Percentiles rank a stretch among this genome's conserved stretches.
Conservation (phyloP, 2,888 invertebrate species). For the Orchesellides sinensis region DNA sequence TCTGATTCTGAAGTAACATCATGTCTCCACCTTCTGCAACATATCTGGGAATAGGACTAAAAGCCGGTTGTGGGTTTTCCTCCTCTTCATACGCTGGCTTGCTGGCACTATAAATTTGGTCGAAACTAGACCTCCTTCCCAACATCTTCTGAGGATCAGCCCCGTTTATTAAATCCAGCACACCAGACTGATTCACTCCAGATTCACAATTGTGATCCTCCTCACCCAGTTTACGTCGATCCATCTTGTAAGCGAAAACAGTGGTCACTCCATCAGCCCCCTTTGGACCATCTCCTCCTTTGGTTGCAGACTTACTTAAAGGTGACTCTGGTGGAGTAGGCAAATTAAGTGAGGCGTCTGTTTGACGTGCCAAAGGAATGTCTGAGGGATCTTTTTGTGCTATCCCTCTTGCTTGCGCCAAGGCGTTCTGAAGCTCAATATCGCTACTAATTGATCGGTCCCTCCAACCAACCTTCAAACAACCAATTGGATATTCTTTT, state of each 20-base stretch:
- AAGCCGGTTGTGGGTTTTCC: not conserved
- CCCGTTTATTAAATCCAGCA: too few relatives aligned
- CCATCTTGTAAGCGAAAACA: slow-evolving; percentile 40
- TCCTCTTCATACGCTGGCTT: not conserved
- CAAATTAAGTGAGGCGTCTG: not conserved
- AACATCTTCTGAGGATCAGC: not conserved
- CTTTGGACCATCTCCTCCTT: too few relatives aligned
- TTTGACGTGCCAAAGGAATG: not conserved
- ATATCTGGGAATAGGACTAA: not conserved
- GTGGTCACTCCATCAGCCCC: slow-evolving; percentile 39
- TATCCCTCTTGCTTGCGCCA: not conserved
- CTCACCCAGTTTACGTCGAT: not conserved
- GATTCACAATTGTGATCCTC: too few relatives aligned
- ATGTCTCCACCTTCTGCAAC: slow-evolving; percentile 22
- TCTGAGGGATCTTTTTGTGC: not conserved
- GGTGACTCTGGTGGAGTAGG: not conserved
- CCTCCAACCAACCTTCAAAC: too few relatives aligned
- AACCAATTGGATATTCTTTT: not conserved
- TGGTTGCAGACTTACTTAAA: not conserved
- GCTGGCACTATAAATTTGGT: not conserved
- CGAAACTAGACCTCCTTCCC: not conserved
- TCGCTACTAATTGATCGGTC: too few relatives aligned
- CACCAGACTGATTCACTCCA: too few relatives aligned
- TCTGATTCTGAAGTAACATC: not conserved
- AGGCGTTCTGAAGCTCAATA: not conserved